Evolutionary conservation across 1,140 invertebrate species (phyloP), one percentile per base, ranked within the genome.

Genomic region (Galleria mellonella): DNA sequence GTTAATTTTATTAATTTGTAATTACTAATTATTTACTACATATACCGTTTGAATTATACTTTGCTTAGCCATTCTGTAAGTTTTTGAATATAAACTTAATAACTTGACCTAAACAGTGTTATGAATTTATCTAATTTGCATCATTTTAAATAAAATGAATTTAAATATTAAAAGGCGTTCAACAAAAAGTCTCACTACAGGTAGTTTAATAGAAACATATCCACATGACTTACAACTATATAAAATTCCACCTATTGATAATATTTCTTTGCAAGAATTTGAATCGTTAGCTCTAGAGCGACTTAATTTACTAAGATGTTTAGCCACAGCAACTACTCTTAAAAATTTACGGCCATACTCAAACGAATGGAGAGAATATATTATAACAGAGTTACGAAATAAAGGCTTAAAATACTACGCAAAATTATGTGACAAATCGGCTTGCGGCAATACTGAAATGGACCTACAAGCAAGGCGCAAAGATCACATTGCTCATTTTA

Each of bases 401-500:
- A 91, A 93, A 60, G 91, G 92, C 12, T 74, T 93, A 17, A 91
- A 90, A 60, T 88, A 89, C 56, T 94, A 89, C 59, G 78, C 86
- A 6, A 88, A 87, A 72, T 69, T 90, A 30, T 85, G 88, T 49
- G 78, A 84, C 65, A 85, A 72, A 40, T 76, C 77, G 3, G 83
- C 79, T 27, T 88, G 63, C 55, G 75, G 79, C 2, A 76, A 87
- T 14, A 75, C 76, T 8, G 89, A 93, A 46, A 63, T 83, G 11
- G 91, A 93, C 60, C 65, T 91, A 13, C 87, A 91, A 58, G 89
- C 89, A 5, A 88, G 94, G 39, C 88, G 90, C 43, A 90, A 91
- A 50, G 97, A 99, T 87, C 92, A 95, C 65, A 90, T 98, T 36
- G 97, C 97, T 0, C 98, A 99, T 84, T 98, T 96, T 81, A 94